A percentile compares a stretch with the other conserved stretches of the same genome.
Conservation (phyloP, 2,113 vertebrate species). For the Elephantulus edwardii region DNA sequence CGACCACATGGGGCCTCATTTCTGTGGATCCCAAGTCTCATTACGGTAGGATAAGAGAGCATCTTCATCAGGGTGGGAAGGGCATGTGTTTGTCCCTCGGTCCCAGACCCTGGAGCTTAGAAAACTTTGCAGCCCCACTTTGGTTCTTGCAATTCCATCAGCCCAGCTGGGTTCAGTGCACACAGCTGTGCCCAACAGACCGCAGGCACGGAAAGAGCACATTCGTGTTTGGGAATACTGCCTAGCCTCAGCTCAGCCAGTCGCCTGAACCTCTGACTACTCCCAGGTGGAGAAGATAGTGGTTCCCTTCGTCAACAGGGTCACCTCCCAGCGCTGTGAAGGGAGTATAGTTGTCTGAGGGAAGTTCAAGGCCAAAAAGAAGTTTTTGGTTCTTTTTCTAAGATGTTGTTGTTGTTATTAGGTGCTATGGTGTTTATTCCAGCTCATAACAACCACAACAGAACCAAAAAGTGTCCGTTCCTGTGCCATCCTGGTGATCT, state of each 20-base stretch:
- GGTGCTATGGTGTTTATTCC: not conserved
- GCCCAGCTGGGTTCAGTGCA: not conserved
- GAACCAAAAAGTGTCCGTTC: not conserved
- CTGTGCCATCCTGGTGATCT: not conserved
- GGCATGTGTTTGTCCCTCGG: slow-evolving; percentile 62
- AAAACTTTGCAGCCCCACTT: slow-evolving; percentile 26
- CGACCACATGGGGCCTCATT: slow-evolving; percentile 65
- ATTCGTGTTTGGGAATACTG: not conserved
- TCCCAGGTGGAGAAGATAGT: not conserved
- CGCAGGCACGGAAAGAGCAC: not conserved
- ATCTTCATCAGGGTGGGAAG: slow-evolving; percentile 72
- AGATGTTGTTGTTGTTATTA: not conserved
- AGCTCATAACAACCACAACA: not conserved
- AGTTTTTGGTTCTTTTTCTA: not conserved
- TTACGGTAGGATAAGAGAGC: slow-evolving; percentile 64
- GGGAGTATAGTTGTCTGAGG: no score
- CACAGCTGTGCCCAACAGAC: not conserved
- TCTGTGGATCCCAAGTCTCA: slow-evolving; percentile 22
- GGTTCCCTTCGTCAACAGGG: not conserved
- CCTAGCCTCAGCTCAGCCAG: not conserved
- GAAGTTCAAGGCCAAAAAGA: not conserved
- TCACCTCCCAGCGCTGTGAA: not conserved
- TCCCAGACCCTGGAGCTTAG: slow-evolving; percentile 60
- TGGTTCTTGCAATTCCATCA: slow-evolving; percentile 57
- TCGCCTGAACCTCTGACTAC: not conserved